phyloP scores from a whole-genome alignment of 2,113 vertebrate genomes.

The Zosterops japonicus region DNA sequence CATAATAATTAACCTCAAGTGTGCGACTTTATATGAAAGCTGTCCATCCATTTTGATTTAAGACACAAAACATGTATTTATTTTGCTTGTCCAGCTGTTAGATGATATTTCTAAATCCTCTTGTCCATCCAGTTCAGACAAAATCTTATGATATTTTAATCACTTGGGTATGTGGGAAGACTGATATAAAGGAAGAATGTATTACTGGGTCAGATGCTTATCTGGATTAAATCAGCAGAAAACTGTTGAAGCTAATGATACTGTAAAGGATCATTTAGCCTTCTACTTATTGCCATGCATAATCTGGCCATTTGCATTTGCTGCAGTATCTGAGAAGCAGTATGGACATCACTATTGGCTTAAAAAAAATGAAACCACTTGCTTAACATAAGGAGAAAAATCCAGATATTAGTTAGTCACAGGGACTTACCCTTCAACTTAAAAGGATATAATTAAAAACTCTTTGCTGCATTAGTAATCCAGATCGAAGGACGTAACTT shows the following conservation, averaged over 20 bases:
- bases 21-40: slow-evolving; percentile 59
- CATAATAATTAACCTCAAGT: slow-evolving; percentile 62
- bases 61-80: slow-evolving; percentile 49
- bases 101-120: slow-evolving; percentile 67
- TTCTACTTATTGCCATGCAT: neutral
- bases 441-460: slow-evolving; percentile 32
- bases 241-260: slow-evolving; percentile 54
- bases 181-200: slow-evolving; percentile 24
- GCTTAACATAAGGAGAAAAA: neutral
- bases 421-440: slow-evolving; percentile 20
- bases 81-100: slow-evolving; percentile 80
- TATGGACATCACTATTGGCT: neutral
- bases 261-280: neutral
- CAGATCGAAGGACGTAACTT: slow-evolving; percentile 48
- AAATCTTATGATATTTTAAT: slow-evolving; percentile 41
- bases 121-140: slow-evolving; percentile 44
- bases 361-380: neutral
- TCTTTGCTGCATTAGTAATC: slow-evolving; percentile 35
- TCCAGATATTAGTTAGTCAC: slow-evolving; percentile 13
- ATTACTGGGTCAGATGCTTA: slow-evolving; percentile 44
- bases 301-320: slow-evolving; percentile 1
- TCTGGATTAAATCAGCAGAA: slow-evolving; percentile 39
- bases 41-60: slow-evolving; percentile 52
- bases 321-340: neutral
- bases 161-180: slow-evolving; percentile 26